Conservation (phyloP, 2,888 invertebrate species). For the Leptogaster cylindrica region DNA sequence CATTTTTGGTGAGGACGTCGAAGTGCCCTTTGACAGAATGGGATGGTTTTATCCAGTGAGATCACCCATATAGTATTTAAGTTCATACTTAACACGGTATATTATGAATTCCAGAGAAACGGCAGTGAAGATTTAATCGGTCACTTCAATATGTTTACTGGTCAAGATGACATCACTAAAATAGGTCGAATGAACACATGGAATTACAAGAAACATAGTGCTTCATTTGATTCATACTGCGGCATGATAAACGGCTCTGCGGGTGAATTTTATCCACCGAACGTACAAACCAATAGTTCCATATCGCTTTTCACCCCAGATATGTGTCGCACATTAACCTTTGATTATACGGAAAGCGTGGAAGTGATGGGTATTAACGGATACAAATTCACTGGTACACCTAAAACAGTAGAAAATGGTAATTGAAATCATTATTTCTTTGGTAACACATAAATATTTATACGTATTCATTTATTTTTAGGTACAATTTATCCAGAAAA, state of each 20-base stretch:
- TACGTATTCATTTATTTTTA: slow-evolving; percentile 54
- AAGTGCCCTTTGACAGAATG: slow-evolving; percentile 76
- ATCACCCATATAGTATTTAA: background rate
- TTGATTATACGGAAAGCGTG: slow-evolving; percentile 69
- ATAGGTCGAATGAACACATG: slow-evolving; percentile 75
- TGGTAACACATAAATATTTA: background rate
- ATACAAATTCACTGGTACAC: slow-evolving; percentile 72
- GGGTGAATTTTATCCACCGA: slow-evolving; percentile 80
- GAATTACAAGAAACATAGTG: slow-evolving; percentile 70
- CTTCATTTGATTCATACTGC: slow-evolving; percentile 65
- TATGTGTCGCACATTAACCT: slow-evolving; percentile 72
- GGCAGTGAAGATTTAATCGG: slow-evolving; percentile 77
- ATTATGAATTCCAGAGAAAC: slow-evolving; percentile 71
- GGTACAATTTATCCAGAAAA: slow-evolving; percentile 68
- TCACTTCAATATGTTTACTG: slow-evolving; percentile 77
- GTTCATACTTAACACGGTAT: no score
- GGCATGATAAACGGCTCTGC: slow-evolving; percentile 73
- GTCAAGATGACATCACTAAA: slow-evolving; percentile 66
- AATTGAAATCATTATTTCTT: slow-evolving; percentile 43
- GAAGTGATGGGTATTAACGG: slow-evolving; percentile 68
- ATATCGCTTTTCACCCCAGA: slow-evolving; percentile 76
- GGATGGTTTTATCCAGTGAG: slow-evolving; percentile 82
- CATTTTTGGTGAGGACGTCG: slow-evolving; percentile 64
- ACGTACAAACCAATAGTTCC: slow-evolving; percentile 65
- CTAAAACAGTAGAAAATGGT: slow-evolving; percentile 74